Conservation (phyloP, 2,113 vertebrate species). For the Bambusicola thoracicus region DNA sequence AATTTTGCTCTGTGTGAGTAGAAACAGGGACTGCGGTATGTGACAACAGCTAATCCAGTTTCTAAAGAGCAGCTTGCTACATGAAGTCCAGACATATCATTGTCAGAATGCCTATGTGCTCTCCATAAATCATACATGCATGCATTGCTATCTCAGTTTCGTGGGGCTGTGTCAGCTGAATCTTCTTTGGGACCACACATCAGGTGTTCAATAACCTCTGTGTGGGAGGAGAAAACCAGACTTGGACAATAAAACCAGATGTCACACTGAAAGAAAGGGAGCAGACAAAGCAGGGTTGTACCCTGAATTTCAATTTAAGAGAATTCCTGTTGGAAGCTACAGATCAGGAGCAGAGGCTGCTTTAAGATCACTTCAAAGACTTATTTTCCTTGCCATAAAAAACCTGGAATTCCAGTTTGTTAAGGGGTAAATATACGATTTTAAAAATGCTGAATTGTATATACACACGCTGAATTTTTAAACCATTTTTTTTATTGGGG, state of each 20-base stretch:
- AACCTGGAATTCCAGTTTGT: background rate
- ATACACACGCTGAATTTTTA: background rate
- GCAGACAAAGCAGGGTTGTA: background rate
- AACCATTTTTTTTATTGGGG: background rate
- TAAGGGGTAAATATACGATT: background rate
- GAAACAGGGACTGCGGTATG: background rate
- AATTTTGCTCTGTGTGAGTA: background rate
- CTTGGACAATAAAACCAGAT: accelerated
- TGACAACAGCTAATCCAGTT: background rate
- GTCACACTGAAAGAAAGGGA: accelerated
- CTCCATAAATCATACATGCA: too few relatives aligned
- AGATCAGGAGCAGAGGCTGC: background rate
- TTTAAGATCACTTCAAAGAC: background rate
- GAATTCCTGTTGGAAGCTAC: background rate
- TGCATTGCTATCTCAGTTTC: accelerated
- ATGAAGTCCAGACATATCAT: background rate
- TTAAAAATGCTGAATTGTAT: background rate
- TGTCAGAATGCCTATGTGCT: background rate
- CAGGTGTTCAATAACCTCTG: background rate
- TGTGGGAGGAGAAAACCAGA: background rate
- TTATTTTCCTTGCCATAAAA: background rate
- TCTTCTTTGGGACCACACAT: too few relatives aligned
- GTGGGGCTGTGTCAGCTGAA: background rate
- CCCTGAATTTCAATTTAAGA: background rate
- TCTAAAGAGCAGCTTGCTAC: background rate